Conservation (phyloP, 2,888 invertebrate genomes). For the Scaptomyza parva region DNA sequence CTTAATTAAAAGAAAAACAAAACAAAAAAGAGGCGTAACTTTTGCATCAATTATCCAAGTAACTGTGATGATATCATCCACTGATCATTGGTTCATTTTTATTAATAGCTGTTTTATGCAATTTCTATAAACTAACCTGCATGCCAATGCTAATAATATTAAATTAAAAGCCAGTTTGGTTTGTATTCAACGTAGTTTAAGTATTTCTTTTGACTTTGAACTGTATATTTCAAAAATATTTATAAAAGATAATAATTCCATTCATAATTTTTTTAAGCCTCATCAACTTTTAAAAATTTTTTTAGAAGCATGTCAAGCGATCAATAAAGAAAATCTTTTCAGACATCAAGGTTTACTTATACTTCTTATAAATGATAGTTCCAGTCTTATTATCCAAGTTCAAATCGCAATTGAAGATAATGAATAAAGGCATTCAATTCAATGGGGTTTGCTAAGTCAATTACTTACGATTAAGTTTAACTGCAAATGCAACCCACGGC, state of each 20-base stretch:
- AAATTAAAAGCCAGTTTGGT: conserved; percentile 9
- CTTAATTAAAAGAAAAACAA: conserved; percentile 1
- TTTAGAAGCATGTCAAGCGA: background rate
- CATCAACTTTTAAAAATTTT: background rate
- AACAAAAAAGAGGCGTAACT: conserved; percentile 3
- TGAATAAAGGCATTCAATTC: conserved; percentile 33
- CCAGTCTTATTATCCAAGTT: conserved; percentile 18
- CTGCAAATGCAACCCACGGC: conserved; percentile 9
- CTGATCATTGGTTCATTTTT: conserved; percentile 9
- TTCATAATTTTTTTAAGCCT: background rate
- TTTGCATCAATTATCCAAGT: background rate
- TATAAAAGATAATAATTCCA: too few species aligned
- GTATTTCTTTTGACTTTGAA: background rate
- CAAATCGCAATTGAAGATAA: conserved; percentile 30
- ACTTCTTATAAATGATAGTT: conserved; percentile 5
- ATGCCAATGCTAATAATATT: conserved; percentile 41
- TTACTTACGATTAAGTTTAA: conserved; percentile 32
- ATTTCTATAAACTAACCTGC: conserved; percentile 31
- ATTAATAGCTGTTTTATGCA: background rate
- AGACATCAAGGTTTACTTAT: background rate
- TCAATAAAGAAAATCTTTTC: background rate
- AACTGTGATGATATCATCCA: conserved; percentile 45
- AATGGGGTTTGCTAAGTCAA: conserved; percentile 35
- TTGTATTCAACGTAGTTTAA: background rate
- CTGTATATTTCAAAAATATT: background rate